Base-by-base conservation (phyloP, 2,797 vertebrate genomes). In the Fratercula arctica region DNA sequence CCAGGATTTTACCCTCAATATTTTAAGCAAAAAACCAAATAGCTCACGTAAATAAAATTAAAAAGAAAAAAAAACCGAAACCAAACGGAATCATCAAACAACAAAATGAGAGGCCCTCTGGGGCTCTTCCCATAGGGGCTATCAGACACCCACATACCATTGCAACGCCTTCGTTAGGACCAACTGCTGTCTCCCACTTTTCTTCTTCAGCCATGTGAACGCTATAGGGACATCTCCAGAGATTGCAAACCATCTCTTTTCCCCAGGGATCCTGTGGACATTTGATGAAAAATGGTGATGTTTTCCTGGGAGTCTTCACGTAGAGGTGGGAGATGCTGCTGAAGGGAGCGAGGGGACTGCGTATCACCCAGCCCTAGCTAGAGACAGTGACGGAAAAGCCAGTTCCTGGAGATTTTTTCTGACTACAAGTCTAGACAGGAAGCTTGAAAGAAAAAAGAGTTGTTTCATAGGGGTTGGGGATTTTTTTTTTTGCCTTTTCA, bases 391-490 rank as follows among this genome's bases (percentile, higher is more conserved):
- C 31, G 39, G 92, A 94, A 91, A 56, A 95, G 70, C 14, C 0
- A 0, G 84, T 83, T 95, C 89, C 93, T 91, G 90, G 54, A 79
- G 74, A 70, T 20, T 6, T 93, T 81, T 93, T 83, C 76, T 94
- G 88, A 79, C 87, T 89, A 59, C 18, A 90, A 90, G 96, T 97
- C 97, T 97, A 97, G 96, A 97, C 96, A 97, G 97, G 97, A 97
- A 97, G 87, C 70, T 90, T 96, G 87, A 81, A 92, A 91, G 90
- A 96, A 95, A 87, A 83, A 68, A n/a, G 59, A 81, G 35, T 39
- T 86, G 73, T 85, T 92, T 92, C 85, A 43, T 2, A 73, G 53
- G 53, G 54, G n/a, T 54, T 90, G 35, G 63, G 59, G 56, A 61
- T 79, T 63, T 41, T 74, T 90, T 92, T 85, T 82, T 78, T 26